phyloP scores from a whole-genome alignment of 2,888 invertebrate genomes.

The Morpho deidamia region DNA sequence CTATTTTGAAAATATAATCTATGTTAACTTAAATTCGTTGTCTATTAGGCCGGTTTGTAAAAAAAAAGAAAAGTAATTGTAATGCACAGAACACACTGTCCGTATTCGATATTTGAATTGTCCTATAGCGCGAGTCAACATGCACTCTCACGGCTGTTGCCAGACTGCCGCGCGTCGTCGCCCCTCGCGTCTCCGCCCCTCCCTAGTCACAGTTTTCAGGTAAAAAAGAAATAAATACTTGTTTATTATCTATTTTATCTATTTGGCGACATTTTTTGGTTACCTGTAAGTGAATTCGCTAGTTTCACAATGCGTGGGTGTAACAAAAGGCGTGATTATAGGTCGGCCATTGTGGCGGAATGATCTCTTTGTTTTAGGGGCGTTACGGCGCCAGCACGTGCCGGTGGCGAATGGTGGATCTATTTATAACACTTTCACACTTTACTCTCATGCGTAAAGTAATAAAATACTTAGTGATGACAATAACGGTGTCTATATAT shows the following conservation, averaged over 20 bases:
- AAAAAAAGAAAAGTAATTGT: slow-evolving; percentile 21
- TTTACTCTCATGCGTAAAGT: background rate
- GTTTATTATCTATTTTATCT: slow-evolving; percentile 39
- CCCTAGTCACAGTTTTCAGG: slow-evolving; percentile 53
- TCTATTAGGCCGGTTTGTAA: slow-evolving; percentile 25
- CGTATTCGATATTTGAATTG: slow-evolving; percentile 23
- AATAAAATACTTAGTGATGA: background rate
- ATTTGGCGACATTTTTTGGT: slow-evolving; percentile 39
- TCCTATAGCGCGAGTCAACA: slow-evolving; percentile 31
- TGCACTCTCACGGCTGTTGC: slow-evolving; percentile 46
- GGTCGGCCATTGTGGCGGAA: slow-evolving; percentile 27
- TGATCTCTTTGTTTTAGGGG: slow-evolving; percentile 32
- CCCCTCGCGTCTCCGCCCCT: slow-evolving; percentile 53
- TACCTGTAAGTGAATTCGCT: slow-evolving; percentile 31
- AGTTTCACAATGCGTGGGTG: slow-evolving; percentile 29
- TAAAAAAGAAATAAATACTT: slow-evolving; percentile 49
- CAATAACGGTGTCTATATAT: background rate
- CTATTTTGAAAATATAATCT: background rate
- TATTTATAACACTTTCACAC: slow-evolving; percentile 7
- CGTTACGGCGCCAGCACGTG: slow-evolving; percentile 24
- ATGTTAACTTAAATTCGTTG: slow-evolving; percentile 27
- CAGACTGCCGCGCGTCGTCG: slow-evolving; percentile 58
- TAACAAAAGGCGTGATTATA: slow-evolving; percentile 27
- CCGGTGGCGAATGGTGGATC: slow-evolving; percentile 6
- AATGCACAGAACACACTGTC: slow-evolving; percentile 23